phyloP scores from a whole-genome alignment of 2,797 vertebrate species.

The Spinus olivaceus region DNA sequence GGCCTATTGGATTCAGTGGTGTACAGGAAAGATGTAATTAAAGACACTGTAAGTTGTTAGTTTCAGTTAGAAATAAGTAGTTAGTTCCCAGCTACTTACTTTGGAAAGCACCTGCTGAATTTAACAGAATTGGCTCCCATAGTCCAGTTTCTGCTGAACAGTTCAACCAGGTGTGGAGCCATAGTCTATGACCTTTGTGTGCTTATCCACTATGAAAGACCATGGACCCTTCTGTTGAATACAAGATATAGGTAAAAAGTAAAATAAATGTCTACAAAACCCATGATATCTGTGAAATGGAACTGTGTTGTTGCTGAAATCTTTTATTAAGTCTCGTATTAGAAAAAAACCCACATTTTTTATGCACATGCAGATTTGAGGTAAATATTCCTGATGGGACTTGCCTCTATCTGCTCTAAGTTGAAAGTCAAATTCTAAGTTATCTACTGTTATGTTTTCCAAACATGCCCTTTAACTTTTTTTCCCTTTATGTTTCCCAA shows the following conservation, averaged over 20 bases:
- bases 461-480: neutral
- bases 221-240: neutral
- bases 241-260: neutral
- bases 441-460: neutral
- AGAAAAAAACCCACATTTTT: neutral
- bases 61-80: neutral
- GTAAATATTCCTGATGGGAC: neutral
- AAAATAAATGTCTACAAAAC: neutral
- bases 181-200: constrained; percentile 2
- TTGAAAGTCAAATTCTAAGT: neutral
- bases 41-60: constrained; percentile 3
- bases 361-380: neutral
- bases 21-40: neutral
- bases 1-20: neutral
- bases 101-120: neutral
- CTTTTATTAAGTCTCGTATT: neutral
- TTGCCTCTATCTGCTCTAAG: neutral
- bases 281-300: neutral
- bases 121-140: neutral
- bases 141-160: constrained; percentile 10
- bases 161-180: constrained; percentile 3
- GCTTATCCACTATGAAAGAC: neutral
- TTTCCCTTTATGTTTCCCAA: neutral
- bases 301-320: neutral
- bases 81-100: neutral